Base-by-base conservation (phyloP, 2,113 vertebrate species). In the Mungos mungo region DNA sequence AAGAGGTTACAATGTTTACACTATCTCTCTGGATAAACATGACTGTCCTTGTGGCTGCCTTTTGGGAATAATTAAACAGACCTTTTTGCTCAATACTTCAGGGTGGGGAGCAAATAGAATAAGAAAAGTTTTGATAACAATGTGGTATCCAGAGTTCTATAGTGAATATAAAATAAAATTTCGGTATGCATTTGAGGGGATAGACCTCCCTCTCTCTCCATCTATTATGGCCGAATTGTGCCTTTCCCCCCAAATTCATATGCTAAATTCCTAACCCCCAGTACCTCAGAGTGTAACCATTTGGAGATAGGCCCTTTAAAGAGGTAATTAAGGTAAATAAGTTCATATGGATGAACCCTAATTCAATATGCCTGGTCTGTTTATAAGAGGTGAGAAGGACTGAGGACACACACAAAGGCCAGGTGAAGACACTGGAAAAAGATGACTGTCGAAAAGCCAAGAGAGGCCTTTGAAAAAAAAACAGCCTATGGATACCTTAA, bases 1-100 rank as follows among this genome's bases (percentile, higher is more conserved):
- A 25, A 50, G 10, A 91, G 19, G 63, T 63, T 80, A 65, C 93
- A 97, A 94, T 95, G 88, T 96, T 97, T 97, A 96, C 38, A 94
- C 5, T 15, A 27, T 35, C 38, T 97, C 76, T 92, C 12, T 65
- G 71, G 72, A 93, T 74, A 97, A 79, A 77, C 25, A 57, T 90
- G 16, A 14, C 27, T 96, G 45, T 82, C 45, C 21, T 23, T 86
- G 14, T 66, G 41, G 57, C 45, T 97, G 35, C 80, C 25, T 97
- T 89, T 69, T 72, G 77, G 72, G 65, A 88, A 10, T 89, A 91
- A 96, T 54, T 93, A 95, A 93, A 38, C 72, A 71, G 14, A 23
- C 11, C 74, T 35, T 80, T 31, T 10, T 52, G 31, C 8, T 72
- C 47, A 5, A 29, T 25, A 41, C 1, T 85, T 92, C 31, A 7